Percentiles rank a stretch among this genome's conserved stretches.
Conservation (phyloP, 1,140 invertebrate genomes). For the Bombus confusus region DNA sequence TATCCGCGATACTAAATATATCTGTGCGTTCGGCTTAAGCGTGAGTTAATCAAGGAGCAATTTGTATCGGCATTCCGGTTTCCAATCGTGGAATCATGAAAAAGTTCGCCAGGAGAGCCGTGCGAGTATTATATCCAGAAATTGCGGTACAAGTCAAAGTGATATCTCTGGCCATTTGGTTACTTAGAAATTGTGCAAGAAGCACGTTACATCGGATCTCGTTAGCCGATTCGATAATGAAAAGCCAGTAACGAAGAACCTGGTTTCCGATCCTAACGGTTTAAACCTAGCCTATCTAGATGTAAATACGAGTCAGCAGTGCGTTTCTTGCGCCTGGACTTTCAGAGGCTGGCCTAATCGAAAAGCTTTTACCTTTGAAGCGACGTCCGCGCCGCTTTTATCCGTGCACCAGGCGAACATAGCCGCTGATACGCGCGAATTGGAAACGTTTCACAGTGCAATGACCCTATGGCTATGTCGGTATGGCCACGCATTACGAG, state of each 20-base stretch:
- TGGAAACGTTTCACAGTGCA: slow-evolving; percentile 24
- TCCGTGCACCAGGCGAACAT: neutral
- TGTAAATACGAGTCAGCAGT: slow-evolving; percentile 12
- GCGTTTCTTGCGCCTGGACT: slow-evolving; percentile 2
- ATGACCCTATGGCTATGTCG: neutral
- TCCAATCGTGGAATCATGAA: neutral
- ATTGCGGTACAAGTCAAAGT: neutral
- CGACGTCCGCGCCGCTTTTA: neutral
- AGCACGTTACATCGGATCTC: slow-evolving; percentile 21
- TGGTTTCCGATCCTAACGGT: neutral
- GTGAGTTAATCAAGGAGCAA: neutral
- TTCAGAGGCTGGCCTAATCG: neutral
- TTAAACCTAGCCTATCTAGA: slow-evolving; percentile 14
- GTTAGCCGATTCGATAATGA: slow-evolving; percentile 22
- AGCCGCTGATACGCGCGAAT: slow-evolving; percentile 20
- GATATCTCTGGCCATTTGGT: neutral
- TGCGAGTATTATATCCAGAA: neutral
- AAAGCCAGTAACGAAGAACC: neutral
- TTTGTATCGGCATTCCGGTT: neutral
- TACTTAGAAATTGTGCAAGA: neutral
- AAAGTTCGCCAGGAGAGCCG: neutral
- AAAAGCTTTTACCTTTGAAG: slow-evolving; percentile 11
- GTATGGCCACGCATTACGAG: neutral
- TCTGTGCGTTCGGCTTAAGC: neutral
- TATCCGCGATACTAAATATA: no score